These are phyloP conservation scores for Cinara cedri DNA, from an alignment of 2,888 invertebrate genomes.

Conservation along the genomic window DNA sequence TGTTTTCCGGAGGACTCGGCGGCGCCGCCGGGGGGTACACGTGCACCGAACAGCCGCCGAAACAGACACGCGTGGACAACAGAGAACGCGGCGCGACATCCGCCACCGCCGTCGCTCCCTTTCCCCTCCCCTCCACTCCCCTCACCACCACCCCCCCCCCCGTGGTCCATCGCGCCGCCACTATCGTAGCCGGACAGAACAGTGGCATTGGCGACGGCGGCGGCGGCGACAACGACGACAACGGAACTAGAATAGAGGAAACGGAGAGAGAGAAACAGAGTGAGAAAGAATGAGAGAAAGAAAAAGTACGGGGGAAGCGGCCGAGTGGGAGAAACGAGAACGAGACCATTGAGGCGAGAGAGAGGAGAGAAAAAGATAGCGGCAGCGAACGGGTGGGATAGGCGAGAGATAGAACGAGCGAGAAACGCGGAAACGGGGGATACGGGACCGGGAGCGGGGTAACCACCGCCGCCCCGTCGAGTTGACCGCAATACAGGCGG, in stretches of 20 bases:
- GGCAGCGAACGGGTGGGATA: slow-evolving; percentile 3
- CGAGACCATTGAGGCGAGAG: neutral
- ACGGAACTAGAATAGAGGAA: neutral
- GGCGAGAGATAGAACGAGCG: neutral
- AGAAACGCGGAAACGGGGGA: slow-evolving; percentile 32
- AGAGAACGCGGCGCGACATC: neutral
- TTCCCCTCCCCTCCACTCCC: no score
- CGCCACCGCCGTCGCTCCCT: neutral
- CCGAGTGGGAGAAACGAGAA: slow-evolving; percentile 1
- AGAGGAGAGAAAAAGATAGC: neutral
- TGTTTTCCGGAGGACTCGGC: neutral
- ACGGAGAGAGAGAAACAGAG: no score
- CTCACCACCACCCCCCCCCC: no score
- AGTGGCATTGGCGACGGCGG: neutral
- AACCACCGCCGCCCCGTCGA: slow-evolving; percentile 17
- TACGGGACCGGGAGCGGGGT: slow-evolving; percentile 3
- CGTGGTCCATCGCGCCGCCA: no score
- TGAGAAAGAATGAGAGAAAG: neutral
- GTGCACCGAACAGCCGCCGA: neutral
- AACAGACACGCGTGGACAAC: neutral
- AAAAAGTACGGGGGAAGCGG: no score
- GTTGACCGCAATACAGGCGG: slow-evolving; percentile 52
- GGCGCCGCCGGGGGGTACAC: neutral
- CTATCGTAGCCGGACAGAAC: no score
- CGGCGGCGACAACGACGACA: neutral